These are phyloP conservation scores for Pollachius pollachius DNA, from an alignment of 2,113 vertebrate genomes.

Conservation along the genomic window DNA sequence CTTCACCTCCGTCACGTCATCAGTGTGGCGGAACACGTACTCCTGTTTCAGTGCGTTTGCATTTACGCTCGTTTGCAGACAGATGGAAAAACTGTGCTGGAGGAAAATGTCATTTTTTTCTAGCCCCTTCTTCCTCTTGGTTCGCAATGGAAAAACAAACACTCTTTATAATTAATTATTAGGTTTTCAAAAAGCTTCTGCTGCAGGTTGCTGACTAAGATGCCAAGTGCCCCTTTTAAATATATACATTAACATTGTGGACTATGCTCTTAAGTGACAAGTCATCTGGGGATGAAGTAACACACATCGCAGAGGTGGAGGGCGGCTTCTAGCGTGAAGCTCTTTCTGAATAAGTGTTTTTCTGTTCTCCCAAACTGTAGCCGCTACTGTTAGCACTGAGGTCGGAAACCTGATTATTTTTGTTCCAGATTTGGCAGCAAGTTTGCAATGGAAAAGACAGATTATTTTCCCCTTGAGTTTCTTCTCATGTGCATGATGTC, in stretches of 20 bases:
- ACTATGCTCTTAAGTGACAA: slow-evolving; percentile 24
- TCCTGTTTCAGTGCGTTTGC: slow-evolving; percentile 64
- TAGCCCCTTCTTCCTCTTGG: slow-evolving; percentile 16
- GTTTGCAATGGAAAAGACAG: slow-evolving; percentile 28
- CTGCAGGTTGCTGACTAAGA: slow-evolving; percentile 66
- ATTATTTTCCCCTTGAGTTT: slow-evolving; percentile 36
- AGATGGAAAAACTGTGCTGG: slow-evolving; percentile 65
- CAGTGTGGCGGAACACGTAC: slow-evolving; percentile 42
- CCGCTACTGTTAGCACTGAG: slow-evolving; percentile 48
- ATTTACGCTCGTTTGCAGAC: slow-evolving; percentile 54
- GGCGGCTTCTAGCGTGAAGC: slow-evolving; percentile 41
- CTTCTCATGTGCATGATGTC: slow-evolving; percentile 37
- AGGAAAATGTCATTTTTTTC: slow-evolving; percentile 24
- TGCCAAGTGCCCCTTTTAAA: slow-evolving; percentile 55
- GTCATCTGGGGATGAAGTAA: slow-evolving; percentile 45
- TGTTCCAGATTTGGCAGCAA: slow-evolving; percentile 19
- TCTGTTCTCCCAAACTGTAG: slow-evolving; percentile 46
- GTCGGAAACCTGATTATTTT: slow-evolving; percentile 49
- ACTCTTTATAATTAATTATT: slow-evolving; percentile 70
- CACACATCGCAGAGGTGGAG: slow-evolving; percentile 46
- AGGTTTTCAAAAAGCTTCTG: slow-evolving; percentile 64
- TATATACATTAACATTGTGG: too few relatives aligned
- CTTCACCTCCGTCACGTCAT: slow-evolving; percentile 54
- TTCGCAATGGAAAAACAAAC: slow-evolving; percentile 68
- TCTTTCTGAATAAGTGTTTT: slow-evolving; percentile 27